These are phyloP conservation scores for Otis tarda DNA, from an alignment of 2,113 vertebrate species.

Conservation along the genomic window DNA sequence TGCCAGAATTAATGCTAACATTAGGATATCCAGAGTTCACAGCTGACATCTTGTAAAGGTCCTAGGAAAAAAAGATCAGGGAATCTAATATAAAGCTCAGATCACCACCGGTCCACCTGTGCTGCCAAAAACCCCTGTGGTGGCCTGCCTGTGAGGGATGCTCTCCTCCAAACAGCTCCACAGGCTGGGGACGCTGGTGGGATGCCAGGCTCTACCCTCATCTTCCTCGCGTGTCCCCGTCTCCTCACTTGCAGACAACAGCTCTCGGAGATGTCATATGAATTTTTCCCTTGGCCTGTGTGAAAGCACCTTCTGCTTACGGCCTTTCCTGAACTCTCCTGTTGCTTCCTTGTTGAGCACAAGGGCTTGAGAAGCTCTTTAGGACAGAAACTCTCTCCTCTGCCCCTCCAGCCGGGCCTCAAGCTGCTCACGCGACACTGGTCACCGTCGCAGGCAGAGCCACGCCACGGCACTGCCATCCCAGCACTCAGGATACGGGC, in stretches of 20 bases:
- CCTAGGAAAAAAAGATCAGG: not conserved
- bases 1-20: not conserved
- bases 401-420: not conserved
- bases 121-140: not conserved
- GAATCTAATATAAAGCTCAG: not conserved
- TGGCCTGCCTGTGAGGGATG: not conserved
- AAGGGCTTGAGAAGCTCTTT: not conserved
- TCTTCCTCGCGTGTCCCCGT: accelerated
- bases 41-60: not conserved
- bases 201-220: not conserved
- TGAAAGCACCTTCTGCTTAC: not conserved
- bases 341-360: not conserved
- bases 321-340: not conserved
- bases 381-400: not conserved
- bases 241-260: not conserved
- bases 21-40: not conserved
- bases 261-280: not conserved
- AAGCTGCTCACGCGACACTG: not conserved
- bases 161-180: not conserved
- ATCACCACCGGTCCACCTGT: not conserved
- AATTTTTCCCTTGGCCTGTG: not conserved
- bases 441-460: not conserved
- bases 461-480: not conserved
- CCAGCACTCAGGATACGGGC: too few relatives aligned
- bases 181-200: accelerated